These are phyloP conservation scores for Keiferia lycopersicella DNA, from an alignment of 2,888 invertebrate genomes.

Conservation along the genomic window DNA sequence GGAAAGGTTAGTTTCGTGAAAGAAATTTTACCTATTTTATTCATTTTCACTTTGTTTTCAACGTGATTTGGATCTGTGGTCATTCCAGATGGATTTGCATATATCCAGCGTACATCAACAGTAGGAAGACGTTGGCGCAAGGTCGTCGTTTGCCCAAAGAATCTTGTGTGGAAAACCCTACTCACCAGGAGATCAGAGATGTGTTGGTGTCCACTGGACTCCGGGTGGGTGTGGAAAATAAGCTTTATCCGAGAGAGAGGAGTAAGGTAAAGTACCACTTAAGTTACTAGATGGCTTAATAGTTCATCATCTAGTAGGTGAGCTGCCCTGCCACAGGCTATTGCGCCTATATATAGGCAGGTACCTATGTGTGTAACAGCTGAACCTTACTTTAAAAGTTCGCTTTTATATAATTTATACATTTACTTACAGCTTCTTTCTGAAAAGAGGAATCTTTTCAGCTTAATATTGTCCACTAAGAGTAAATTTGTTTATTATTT, in stretches of 20 bases:
- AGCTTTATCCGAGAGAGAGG: slow-evolving; percentile 93
- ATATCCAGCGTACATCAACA: slow-evolving; percentile 98
- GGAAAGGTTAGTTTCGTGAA: slow-evolving; percentile 53
- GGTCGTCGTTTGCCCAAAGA: slow-evolving; percentile 93
- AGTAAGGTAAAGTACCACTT: slow-evolving; percentile 83
- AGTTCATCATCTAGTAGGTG: too few relatives aligned
- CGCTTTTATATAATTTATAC: too few relatives aligned
- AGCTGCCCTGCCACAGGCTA: too few relatives aligned
- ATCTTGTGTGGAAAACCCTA: slow-evolving; percentile 96
- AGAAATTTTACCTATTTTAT: neutral
- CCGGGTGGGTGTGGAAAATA: slow-evolving; percentile 94
- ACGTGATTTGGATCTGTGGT: neutral
- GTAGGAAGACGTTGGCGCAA: slow-evolving; percentile 93
- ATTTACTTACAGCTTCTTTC: too few relatives aligned
- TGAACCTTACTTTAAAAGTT: too few relatives aligned
- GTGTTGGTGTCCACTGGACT: slow-evolving; percentile 92
- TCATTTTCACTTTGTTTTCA: neutral
- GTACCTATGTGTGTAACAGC: too few relatives aligned
- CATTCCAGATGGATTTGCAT: slow-evolving; percentile 94
- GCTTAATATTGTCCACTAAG: too few relatives aligned
- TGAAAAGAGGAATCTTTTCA: too few relatives aligned
- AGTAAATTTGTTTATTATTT: too few relatives aligned
- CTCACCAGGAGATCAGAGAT: slow-evolving; percentile 96
- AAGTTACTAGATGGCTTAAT: neutral
- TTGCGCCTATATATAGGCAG: too few relatives aligned